Conservation (phyloP, 2,888 invertebrate genomes). For the Lordiphosa andalusiaca region DNA sequence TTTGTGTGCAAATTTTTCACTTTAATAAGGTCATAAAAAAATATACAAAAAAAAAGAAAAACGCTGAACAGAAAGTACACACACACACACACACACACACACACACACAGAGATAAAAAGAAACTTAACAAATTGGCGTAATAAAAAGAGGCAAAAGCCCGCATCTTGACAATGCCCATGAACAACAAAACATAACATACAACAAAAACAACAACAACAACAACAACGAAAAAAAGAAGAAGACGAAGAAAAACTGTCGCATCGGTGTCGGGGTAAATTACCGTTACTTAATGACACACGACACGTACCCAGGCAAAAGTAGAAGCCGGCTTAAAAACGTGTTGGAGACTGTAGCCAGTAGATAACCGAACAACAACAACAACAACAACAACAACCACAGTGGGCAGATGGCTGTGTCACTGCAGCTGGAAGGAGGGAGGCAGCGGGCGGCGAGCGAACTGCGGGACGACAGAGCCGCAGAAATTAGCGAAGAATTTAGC, state of each 20-base stretch:
- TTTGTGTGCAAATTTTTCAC: slow-evolving; percentile 1
- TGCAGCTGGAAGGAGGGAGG: too few species aligned
- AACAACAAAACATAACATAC: not conserved
- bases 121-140: slow-evolving; percentile 46
- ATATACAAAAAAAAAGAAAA: not conserved
- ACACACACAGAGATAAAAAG: slow-evolving; percentile 3
- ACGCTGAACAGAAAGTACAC: slow-evolving; percentile 2
- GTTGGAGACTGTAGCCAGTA: too few species aligned
- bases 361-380: too few species aligned
- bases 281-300: slow-evolving; percentile 65
- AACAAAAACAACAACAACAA: too few species aligned
- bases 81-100: slow-evolving; percentile 5
- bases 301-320: slow-evolving; percentile 34
- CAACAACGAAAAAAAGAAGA: too few species aligned
- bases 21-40: slow-evolving; percentile 42
- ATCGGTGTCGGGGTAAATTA: slow-evolving; percentile 49
- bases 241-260: slow-evolving; percentile 30
- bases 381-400: too few species aligned
- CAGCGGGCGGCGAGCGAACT: too few species aligned
- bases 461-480: too few species aligned
- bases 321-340: not conserved
- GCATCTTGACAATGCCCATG: slow-evolving; percentile 20
- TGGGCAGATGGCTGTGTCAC: too few species aligned
- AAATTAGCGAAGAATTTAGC: too few species aligned
- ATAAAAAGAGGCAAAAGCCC: slow-evolving; percentile 38